phyloP scores from a whole-genome alignment of 2,888 invertebrate genomes.

The Erebia epiphron region DNA sequence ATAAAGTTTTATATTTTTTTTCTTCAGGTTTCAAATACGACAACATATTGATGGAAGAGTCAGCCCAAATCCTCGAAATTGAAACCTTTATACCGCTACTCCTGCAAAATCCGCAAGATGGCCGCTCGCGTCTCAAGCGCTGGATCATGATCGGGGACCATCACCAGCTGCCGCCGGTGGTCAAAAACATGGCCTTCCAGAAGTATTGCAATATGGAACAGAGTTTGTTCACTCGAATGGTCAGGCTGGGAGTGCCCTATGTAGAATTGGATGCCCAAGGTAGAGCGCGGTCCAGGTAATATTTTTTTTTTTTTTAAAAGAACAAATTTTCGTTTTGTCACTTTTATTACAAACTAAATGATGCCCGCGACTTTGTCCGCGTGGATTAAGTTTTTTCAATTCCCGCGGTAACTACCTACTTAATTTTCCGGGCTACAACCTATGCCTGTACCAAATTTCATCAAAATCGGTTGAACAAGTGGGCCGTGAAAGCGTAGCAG shows the following conservation, averaged over 20 bases:
- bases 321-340: no score
- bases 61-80: conserved; percentile 99
- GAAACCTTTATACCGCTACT: conserved; percentile 99
- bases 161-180: conserved; percentile 99
- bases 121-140: conserved; percentile 96
- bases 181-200: conserved; percentile 99
- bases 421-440: no score
- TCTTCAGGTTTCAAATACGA: conserved; percentile 95
- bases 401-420: no score
- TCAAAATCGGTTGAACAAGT: no score
- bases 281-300: conserved; percentile 93
- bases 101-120: conserved; percentile 99
- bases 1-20: background rate
- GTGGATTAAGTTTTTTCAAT: no score
- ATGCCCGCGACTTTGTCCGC: no score
- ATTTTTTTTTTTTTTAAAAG: no score
- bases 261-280: conserved; percentile 99
- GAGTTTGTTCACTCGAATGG: conserved; percentile 97
- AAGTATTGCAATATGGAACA: conserved; percentile 99
- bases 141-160: conserved; percentile 99
- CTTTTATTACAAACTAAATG: no score
- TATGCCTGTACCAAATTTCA: no score
- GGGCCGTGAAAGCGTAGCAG: no score
- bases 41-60: conserved; percentile 99
- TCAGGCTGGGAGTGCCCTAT: conserved; percentile 97